Evolutionary conservation across 53 echinoderm and acorn worm species (phyloP).

Genomic region (Henricia sp.): DNA sequence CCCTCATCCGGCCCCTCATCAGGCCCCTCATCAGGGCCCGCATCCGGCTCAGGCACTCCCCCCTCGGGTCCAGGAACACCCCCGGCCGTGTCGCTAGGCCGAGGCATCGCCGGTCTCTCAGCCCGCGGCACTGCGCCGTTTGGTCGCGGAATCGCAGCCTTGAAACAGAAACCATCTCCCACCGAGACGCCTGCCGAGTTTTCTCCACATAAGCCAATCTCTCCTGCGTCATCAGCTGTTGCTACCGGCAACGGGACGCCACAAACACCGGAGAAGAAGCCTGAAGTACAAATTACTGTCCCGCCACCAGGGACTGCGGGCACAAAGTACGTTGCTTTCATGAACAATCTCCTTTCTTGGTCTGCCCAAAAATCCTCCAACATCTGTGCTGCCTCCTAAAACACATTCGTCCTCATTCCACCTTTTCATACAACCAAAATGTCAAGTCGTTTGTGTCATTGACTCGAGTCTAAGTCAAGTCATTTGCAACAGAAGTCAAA

Average conservation of each 20-base stretch:
- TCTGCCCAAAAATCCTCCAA: background rate
- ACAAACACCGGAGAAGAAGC: background rate
- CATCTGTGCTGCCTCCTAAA: background rate
- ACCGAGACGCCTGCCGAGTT: conserved; percentile 38
- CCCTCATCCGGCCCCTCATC: background rate
- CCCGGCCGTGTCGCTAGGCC: conserved; percentile 15
- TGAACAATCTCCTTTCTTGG: background rate
- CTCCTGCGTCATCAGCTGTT: background rate
- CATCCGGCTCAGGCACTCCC: background rate
- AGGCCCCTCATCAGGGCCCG: background rate
- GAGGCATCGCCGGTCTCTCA: conserved; percentile 44
- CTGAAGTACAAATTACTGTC: background rate
- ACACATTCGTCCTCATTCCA: too few species aligned
- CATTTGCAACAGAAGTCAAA: too few species aligned
- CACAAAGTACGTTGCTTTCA: conserved; percentile 50
- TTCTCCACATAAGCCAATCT: conserved; percentile 1
- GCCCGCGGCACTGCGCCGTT: conserved; percentile 46
- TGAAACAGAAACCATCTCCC: conserved; percentile 35
- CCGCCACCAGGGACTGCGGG: conserved; percentile 65
- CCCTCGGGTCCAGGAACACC: conserved; percentile 14
- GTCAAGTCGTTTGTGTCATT: too few species aligned
- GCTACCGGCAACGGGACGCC: background rate
- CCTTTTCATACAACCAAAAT: too few species aligned
- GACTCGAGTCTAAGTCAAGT: too few species aligned
- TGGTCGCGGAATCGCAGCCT: conserved; percentile 70